Evolutionary conservation across 2,888 invertebrate genomes (phyloP).

Genomic region (Phasia obesa): DNA sequence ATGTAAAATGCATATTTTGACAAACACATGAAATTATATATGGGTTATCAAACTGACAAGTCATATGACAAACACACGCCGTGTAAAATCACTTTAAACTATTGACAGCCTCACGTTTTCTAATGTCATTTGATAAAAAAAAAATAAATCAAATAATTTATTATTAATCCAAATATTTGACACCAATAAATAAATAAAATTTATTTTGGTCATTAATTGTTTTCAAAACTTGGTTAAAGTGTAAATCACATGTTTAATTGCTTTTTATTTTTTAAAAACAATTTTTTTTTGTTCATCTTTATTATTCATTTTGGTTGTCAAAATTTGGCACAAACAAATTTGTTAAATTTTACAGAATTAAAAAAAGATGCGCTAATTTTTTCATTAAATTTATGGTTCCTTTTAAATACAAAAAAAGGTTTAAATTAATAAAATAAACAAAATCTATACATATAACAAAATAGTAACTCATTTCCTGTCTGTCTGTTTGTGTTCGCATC

Average conservation of each 20-base stretch:
- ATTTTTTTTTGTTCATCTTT: constrained; percentile 29
- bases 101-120: too few species aligned
- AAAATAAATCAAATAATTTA: too few species aligned
- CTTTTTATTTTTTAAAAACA: constrained; percentile 12
- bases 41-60: too few species aligned
- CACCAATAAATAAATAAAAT: not conserved
- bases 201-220: constrained; percentile 14
- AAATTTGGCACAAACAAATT: constrained; percentile 3
- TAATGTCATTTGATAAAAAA: too few species aligned
- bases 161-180: too few species aligned
- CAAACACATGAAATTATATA: too few species aligned
- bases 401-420: not conserved
- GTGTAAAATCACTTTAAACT: too few species aligned
- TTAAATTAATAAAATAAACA: constrained; percentile 18
- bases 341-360: constrained; percentile 16
- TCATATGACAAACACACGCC: too few species aligned
- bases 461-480: too few species aligned
- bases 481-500: too few species aligned
- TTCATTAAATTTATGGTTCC: not conserved
- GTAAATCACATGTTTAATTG: constrained; percentile 55
- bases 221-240: not conserved
- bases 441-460: not conserved
- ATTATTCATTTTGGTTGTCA: not conserved
- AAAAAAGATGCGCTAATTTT: constrained; percentile 24
- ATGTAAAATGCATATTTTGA: too few species aligned